phyloP scores from a whole-genome alignment of 2,113 vertebrate species.

The Tachuris rubrigastra region DNA sequence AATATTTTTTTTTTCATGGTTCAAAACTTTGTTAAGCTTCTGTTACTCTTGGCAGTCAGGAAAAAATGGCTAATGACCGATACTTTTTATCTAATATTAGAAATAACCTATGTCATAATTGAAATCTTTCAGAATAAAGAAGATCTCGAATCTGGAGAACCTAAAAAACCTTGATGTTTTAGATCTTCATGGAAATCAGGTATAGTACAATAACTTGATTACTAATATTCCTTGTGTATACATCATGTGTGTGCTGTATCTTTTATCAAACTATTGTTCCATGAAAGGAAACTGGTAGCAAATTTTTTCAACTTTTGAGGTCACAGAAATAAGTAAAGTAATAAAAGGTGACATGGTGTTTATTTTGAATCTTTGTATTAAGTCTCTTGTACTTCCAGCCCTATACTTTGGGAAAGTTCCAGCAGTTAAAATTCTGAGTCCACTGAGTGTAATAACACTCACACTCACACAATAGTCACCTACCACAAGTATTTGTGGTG shows the following conservation, averaged over 20 bases:
- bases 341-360: neutral
- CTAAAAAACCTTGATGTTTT: conserved; percentile 88
- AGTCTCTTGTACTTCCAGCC: neutral
- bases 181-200: conserved; percentile 96
- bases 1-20: neutral
- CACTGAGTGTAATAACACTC: neutral
- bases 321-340: neutral
- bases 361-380: neutral
- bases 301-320: neutral
- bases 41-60: neutral
- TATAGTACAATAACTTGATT: conserved; percentile 50
- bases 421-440: neutral
- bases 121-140: conserved; percentile 84
- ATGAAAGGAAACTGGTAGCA: neutral
- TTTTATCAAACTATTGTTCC: neutral
- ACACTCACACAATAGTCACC: neutral
- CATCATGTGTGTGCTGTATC: neutral
- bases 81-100: neutral
- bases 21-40: neutral
- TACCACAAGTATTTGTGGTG: neutral
- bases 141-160: conserved; percentile 84
- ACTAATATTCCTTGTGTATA: neutral
- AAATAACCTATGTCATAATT: neutral
- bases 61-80: neutral
- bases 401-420: neutral